A percentile compares a stretch with the other conserved stretches of the same genome.
These are phyloP conservation scores for Echinometra lucunter DNA, from an alignment of 53 echinoderm and acorn worm species.

Conservation along the genomic window DNA sequence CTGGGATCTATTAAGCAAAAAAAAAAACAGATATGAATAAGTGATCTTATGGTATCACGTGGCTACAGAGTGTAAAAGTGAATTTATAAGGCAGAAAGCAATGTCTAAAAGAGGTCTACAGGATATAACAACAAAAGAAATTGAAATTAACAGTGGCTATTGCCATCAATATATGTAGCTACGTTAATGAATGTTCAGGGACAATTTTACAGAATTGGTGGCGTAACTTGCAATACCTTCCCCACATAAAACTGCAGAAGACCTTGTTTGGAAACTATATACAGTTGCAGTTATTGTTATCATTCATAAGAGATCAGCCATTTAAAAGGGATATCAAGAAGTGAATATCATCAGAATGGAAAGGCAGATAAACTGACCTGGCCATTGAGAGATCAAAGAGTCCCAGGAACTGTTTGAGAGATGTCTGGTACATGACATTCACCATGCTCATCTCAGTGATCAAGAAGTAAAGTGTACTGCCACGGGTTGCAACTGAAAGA, in stretches of 20 bases:
- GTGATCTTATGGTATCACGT: not conserved
- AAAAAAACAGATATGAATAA: not conserved
- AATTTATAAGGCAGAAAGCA: not conserved
- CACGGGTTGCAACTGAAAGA: constrained; percentile 89
- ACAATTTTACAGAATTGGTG: too few species aligned
- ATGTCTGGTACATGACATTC: constrained; percentile 99
- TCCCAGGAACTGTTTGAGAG: constrained; percentile 98
- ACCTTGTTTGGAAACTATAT: too few species aligned
- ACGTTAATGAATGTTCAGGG: too few species aligned
- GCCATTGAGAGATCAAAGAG: constrained; percentile 99
- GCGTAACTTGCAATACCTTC: too few species aligned
- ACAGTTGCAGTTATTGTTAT: too few species aligned
- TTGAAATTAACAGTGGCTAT: too few species aligned
- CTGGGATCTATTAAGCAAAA: constrained; percentile 76
- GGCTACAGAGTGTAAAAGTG: not conserved
- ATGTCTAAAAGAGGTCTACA: too few species aligned
- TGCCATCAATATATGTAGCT: too few species aligned
- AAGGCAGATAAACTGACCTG: constrained; percentile 68
- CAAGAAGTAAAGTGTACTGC: constrained; percentile 99
- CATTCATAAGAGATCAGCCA: too few species aligned
- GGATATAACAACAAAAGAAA: too few species aligned
- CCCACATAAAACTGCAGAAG: too few species aligned
- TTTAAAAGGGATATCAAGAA: not conserved
- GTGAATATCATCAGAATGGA: not conserved
- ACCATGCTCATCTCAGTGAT: constrained; percentile 99